A percentile compares a stretch with the other conserved stretches of the same genome.
phyloP scores from a whole-genome alignment of 2,888 invertebrate genomes.

The Chironomus tentans region DNA sequence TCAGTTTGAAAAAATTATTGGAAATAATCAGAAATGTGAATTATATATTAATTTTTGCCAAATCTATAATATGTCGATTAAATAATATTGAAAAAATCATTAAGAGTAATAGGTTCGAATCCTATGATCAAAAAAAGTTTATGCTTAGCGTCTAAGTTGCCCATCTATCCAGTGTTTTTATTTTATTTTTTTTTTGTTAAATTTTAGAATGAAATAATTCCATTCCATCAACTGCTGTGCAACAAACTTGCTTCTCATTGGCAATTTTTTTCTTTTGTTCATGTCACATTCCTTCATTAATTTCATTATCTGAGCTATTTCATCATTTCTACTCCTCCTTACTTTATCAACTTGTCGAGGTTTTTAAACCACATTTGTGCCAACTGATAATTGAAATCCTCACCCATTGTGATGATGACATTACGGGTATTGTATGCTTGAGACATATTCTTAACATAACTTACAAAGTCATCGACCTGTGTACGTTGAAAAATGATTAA shows the following conservation, averaged over 20 bases:
- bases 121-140: too few relatives aligned
- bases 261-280: not conserved
- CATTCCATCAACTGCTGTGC: too few relatives aligned
- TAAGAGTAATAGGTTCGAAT: too few relatives aligned
- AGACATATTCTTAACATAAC: conserved; percentile 47
- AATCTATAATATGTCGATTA: too few relatives aligned
- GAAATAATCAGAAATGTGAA: too few relatives aligned
- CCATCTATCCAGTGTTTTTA: too few relatives aligned
- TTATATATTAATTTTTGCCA: too few relatives aligned
- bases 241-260: not conserved
- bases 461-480: conserved; percentile 51
- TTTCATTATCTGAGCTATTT: not conserved
- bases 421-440: conserved; percentile 55
- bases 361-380: conserved; percentile 72
- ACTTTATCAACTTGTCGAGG: conserved; percentile 80
- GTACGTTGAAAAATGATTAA: not conserved
- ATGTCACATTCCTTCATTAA: not conserved
- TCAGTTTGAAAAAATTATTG: too few relatives aligned
- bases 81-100: too few relatives aligned
- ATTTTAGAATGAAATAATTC: too few relatives aligned
- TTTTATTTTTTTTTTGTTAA: too few relatives aligned
- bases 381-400: conserved; percentile 80
- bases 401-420: conserved; percentile 84
- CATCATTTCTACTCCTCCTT: conserved; percentile 39
- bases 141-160: too few relatives aligned